Evolutionary conservation across 2,797 vertebrate genomes (phyloP), one percentile per base, ranked within the genome.

Genomic region (Lagocephalus sceleratus): DNA sequence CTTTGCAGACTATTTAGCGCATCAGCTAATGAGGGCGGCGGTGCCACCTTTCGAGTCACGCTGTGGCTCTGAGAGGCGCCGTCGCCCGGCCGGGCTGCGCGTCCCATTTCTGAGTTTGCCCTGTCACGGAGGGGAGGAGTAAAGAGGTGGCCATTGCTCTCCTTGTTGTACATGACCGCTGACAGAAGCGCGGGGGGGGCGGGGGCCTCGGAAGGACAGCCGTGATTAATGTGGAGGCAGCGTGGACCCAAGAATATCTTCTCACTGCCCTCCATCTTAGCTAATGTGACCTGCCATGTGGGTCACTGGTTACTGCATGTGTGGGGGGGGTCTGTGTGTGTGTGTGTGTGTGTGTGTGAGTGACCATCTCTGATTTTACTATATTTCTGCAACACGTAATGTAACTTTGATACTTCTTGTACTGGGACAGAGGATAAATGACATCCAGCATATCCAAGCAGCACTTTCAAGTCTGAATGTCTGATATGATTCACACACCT

Each of bases 271-370:
- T 88, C 82, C 78, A 80, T 88, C 86, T 88, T 83, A 52, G 77
- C 78, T 87, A 86, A 88, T 87, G 80, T 81, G 78, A 85, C 85
- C 84, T 87, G 86, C 82, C 84, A 86, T 79, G 63, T 82, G 69
- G 81, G 82, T 86, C 82, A 84, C 70, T 79, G 64, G 71, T 73
- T 72, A 73, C 57, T 52, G 46, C 40, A 54, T 68, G 62, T 59
- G n/a, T 29, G 26, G 5, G 10, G n/a, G n/a, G n/a, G n/a, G 26
- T 10, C 10, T 5, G 66, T 42, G 20, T 32, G 40, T 46, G 51
- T 35, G 49, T 57, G 54, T 62, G 59, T 38, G 50, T 32, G 29
- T 32, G 29, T 14, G 32, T 3, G 32, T 3, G 32, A 14, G 32
- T 3, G 4, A 2, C 2, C 5, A 44, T n/a, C 5, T 40, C 7